Base-by-base conservation (phyloP, 2,113 vertebrate genomes). In the Leptobrachium ailaonicum region DNA sequence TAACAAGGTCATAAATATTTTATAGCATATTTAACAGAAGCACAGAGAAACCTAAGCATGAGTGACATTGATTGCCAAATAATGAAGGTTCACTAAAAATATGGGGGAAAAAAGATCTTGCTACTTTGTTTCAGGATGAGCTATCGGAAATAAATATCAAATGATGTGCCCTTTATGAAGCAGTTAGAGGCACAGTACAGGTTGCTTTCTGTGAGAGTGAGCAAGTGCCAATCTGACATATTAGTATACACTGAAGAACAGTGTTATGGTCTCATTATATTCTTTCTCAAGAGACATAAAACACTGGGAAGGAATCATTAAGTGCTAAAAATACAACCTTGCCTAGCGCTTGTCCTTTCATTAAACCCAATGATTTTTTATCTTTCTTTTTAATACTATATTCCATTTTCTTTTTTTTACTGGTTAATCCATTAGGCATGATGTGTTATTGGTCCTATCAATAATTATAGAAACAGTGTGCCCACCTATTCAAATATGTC, bases 191-290 rank as follows among this genome's bases (percentile, higher is more conserved):
- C 72, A 82, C 41, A 66, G 81, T 41, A 70, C 43, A 41, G 66
- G 58, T 82, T 40, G 56, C 44, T 56, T 76, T 4, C 41, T 76
- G 80, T 63, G 77, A 42, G 58, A 74, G 54, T 54, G 8, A 79
- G 77, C 81, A 83, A n/a, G 47, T 83, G 58, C 53, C 76, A 80
- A 78, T 76, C 56, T 83, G 62, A 73, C 42, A 82, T 80, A 84
- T 74, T 74, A 82, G 45, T 64, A 41, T 32, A 66, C 41, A 80
- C 0, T 43, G 3, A 50, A 53, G 71, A 73, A 71, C 45, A 45
- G 45, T 83, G 47, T 78, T 85, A 84, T 70, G 40, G 40, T 73
- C 68, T 86, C 75, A 78, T 83, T 85, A 75, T 74, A 82, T 83
- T 66, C 66, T 86, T 72, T 11, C 68, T 79, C 43, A 13, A 41